Percentiles rank a stretch among this genome's conserved stretches.
Evolutionary conservation across 2,888 invertebrate species (phyloP).

Genomic region (Eilema sororculum): DNA sequence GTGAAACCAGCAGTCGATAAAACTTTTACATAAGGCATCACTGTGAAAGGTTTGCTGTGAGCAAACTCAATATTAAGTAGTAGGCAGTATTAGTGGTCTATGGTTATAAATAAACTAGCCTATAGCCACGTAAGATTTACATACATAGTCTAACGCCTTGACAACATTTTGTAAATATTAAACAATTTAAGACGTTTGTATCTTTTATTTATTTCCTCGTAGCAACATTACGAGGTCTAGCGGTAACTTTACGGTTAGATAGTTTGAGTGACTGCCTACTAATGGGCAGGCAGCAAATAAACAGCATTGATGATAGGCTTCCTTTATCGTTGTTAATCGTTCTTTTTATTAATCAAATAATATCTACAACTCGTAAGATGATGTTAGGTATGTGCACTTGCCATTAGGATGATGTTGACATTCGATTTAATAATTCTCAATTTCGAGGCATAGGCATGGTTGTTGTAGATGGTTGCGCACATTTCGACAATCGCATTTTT

Average conservation of each 20-base stretch:
- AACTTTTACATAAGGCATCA: neutral
- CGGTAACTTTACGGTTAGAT: neutral
- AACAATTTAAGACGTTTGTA: neutral
- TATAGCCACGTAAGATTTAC: too few species aligned
- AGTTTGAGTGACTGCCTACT: slow-evolving; percentile 5
- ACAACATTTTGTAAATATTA: neutral
- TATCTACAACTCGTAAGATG: neutral
- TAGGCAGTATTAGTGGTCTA: too few species aligned
- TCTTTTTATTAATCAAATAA: neutral
- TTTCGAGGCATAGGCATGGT: slow-evolving; percentile 1
- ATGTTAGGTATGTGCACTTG: neutral
- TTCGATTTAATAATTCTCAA: neutral
- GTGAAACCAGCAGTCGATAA: slow-evolving; percentile 23
- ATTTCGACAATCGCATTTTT: slow-evolving; percentile 75
- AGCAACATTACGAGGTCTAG: slow-evolving; percentile 7
- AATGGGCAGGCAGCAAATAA: slow-evolving; percentile 5
- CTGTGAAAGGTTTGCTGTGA: neutral
- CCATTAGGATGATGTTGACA: too few species aligned
- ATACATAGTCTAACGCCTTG: neutral
- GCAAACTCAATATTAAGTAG: too few species aligned
- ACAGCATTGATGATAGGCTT: neutral
- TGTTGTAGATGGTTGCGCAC: slow-evolving; percentile 29
- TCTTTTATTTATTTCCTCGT: neutral
- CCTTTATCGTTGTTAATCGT: neutral
- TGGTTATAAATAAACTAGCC: too few species aligned